Evolutionary conservation across 2,113 vertebrate genomes (phyloP), one percentile per base, ranked within the genome.

Genomic region (Antidorcas marsupialis): DNA sequence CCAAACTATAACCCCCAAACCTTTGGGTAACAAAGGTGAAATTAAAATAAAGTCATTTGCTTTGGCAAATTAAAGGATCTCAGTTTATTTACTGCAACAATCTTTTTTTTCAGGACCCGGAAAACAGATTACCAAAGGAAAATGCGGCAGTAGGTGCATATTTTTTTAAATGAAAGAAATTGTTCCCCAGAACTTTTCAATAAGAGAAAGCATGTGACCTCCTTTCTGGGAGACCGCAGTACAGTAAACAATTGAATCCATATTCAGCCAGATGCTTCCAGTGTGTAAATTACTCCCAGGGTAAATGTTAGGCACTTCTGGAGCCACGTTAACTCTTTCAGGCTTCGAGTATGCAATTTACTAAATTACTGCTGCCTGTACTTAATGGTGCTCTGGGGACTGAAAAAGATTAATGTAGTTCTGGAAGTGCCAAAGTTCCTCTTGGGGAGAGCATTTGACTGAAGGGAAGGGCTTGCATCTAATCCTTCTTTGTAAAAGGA

Each of bases 181-280:
- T 87, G 97, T 60, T 98, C 98, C 97, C 97, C 91, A 98, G 97
- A 98, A 98, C 97, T 98, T 98, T 98, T 95, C 98, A 97, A 94
- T 97, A 97, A 97, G 95, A 97, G 94, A 98, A 89, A 97, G 97
- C 98, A 98, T 96, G 98, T 98, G 98, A 97, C 98, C 98, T 96
- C 95, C 93, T 98, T 98, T 97, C 95, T 91, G 95, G 19, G 98
- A 96, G 98, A 93, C 97, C 94, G 67, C 96, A 96, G 88, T 97
- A 97, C 98, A 98, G 98, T 97, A 98, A 98, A 98, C 98, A 98
- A 97, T 96, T 95, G 97, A 97, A 98, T 98, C 98, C 98, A 95
- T 97, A 97, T 97, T 98, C 98, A 98, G 98, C 98, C 98, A 98
- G 98, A 98, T 98, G 98, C 97, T 98, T 98, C 97, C 96, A 97